A percentile compares a stretch with the other conserved stretches of the same genome.
These are phyloP conservation scores for Asbolus verrucosus DNA, from an alignment of 1,140 invertebrate species.

Conservation along the genomic window DNA sequence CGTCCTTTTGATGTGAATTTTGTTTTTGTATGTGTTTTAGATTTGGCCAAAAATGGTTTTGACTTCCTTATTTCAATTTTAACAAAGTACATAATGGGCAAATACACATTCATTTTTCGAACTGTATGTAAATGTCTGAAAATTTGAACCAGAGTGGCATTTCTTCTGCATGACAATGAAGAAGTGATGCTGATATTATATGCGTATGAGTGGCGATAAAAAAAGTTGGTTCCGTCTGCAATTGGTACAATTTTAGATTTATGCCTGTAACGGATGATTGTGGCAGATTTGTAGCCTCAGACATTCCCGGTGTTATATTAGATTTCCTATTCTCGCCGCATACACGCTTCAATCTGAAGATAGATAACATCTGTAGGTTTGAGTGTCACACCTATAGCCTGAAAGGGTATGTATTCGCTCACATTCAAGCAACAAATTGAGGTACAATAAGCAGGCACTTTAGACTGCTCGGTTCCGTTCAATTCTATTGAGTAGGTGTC, in stretches of 20 bases:
- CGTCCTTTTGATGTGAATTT: too few relatives aligned
- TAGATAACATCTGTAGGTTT: conserved; percentile 45
- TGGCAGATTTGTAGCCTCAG: conserved; percentile 26
- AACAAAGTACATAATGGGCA: too few relatives aligned
- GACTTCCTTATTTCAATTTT: too few relatives aligned
- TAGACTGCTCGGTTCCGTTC: conserved; percentile 52
- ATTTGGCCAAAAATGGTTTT: too few relatives aligned
- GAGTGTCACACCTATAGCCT: conserved; percentile 46
- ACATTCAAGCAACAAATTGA: conserved; percentile 53
- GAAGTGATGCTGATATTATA: too few relatives aligned
- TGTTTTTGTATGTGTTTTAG: too few relatives aligned
- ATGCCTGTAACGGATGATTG: conserved; percentile 24
- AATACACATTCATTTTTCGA: too few relatives aligned
- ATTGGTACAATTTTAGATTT: background rate
- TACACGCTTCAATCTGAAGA: conserved; percentile 31
- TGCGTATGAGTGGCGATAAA: background rate
- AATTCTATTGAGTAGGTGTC: conserved; percentile 53
- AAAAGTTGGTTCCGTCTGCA: background rate
- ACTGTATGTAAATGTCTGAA: too few relatives aligned
- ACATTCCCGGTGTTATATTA: conserved; percentile 29
- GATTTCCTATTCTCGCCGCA: conserved; percentile 29
- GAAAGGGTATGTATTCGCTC: conserved; percentile 51
- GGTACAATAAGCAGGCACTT: conserved; percentile 56
- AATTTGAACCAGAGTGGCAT: too few relatives aligned
- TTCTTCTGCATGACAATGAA: too few relatives aligned